A percentile compares a stretch with the other conserved stretches of the same genome.
phyloP scores from a whole-genome alignment of 2,113 vertebrate species.

The Hyperoodon ampullatus region DNA sequence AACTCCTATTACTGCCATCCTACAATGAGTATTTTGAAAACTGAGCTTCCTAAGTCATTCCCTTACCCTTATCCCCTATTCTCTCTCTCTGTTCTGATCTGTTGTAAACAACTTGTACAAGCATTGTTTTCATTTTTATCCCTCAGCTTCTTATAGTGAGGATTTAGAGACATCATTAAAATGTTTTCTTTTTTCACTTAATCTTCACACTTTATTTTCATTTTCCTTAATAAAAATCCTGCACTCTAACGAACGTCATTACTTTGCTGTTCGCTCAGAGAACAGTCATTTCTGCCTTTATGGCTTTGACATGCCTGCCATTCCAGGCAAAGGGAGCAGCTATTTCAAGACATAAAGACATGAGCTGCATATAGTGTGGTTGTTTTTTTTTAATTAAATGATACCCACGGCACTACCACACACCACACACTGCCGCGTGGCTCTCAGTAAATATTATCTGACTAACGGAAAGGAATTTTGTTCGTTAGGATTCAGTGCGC shows the following conservation, averaged over 20 bases:
- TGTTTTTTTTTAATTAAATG: neutral
- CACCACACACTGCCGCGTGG: neutral
- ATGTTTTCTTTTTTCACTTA: neutral
- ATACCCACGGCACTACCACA: neutral
- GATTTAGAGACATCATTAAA: constrained; percentile 22
- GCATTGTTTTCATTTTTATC: constrained; percentile 11
- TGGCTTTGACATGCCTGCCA: neutral
- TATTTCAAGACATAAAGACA: neutral
- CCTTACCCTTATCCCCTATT: neutral
- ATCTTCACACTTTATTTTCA: constrained; percentile 35
- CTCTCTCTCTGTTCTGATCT: neutral
- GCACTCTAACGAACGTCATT: neutral
- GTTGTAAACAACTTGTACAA: neutral
- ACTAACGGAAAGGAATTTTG: constrained; percentile 17
- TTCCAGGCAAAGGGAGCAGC: neutral
- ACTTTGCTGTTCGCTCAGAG: neutral
- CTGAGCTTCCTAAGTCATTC: neutral
- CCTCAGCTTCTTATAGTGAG: neutral
- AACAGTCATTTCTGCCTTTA: neutral
- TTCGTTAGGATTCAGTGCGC: constrained; percentile 86
- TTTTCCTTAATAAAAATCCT: neutral
- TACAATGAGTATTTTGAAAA: neutral
- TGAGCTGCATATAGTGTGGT: neutral
- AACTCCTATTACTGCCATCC: neutral
- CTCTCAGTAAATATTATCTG: neutral